These are phyloP conservation scores for Microcebus lehilahytsara DNA, from an alignment of 2,113 vertebrate genomes.

Conservation along the genomic window DNA sequence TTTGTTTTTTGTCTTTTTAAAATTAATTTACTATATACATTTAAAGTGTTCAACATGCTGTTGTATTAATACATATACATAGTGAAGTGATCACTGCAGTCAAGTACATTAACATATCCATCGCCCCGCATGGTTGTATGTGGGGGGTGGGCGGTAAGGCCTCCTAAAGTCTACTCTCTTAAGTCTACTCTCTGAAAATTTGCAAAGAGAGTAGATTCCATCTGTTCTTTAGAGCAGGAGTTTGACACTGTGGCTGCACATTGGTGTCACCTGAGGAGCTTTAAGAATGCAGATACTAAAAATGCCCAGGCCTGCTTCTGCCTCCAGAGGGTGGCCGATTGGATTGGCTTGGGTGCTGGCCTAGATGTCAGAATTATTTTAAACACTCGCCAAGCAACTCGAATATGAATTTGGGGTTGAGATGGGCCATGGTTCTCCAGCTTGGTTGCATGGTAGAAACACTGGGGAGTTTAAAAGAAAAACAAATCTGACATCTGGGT, in stretches of 20 bases:
- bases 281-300: not conserved
- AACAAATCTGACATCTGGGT: not conserved
- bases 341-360: not conserved
- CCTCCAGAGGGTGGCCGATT: not conserved
- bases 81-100: not conserved
- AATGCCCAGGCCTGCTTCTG: fast-evolving
- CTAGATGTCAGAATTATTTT: not conserved
- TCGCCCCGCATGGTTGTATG: not conserved
- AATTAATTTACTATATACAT: not conserved
- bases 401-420: not conserved
- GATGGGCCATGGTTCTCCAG: not conserved
- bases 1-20: not conserved
- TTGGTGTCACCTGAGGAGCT: not conserved
- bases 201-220: not conserved
- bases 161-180: not conserved
- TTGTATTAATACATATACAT: not conserved
- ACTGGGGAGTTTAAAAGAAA: not conserved
- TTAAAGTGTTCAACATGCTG: not conserved
- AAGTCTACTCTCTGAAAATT: not conserved
- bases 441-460: not conserved
- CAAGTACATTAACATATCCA: no score
- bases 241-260: not conserved
- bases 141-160: not conserved
- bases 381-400: not conserved
- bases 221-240: not conserved